Base-by-base conservation (phyloP, 1,140 invertebrate genomes). In the Drosophila nasuta region DNA sequence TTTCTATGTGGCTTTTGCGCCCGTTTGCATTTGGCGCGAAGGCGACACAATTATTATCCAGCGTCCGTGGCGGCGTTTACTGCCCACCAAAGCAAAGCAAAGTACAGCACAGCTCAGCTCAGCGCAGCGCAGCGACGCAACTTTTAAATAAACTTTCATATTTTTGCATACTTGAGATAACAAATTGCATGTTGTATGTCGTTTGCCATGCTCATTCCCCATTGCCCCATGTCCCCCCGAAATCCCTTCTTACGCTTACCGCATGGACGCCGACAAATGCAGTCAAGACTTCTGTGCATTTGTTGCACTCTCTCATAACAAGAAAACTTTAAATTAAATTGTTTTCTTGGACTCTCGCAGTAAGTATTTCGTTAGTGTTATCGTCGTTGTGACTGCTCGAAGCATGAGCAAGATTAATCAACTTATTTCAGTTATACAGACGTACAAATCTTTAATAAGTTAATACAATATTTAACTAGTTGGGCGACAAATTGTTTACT, bases 91-190 rank as follows among this genome's bases (percentile, higher is more conserved):
- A 77, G 82, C 65, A 10, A 38, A 38, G 35, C 35, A 25, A 25
- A 25, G 20, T 25, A 25, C 20, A 25, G 20, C 3, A 4, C 20
- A 25, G 20, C 20, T 25, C 20, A 25, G 20, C 20, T 25, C 20
- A 25, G 20, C 20, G 20, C 20, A 25, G 20, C 20, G 76, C 68
- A 65, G 82, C 76, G 82, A 75, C 82, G 80, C 78, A 86, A 86
- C 82, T 86, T 86, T 86, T 86, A 86, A 86, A 86, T 86, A 86
- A 86, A 86, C 82, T 86, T 86, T 86, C 82, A 86, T 86, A 86
- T 86, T 86, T 86, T 86, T 86, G 82, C 82, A 86, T 86, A 86
- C 82, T 86, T 86, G 82, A 86, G 82, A 86, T 86, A 86, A 86
- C 82, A 86, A 86, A 86, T 86, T 86, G 82, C 82, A 86, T 79